Evolutionary conservation across 2,113 vertebrate genomes (phyloP).

Genomic region (Gobio gobio): DNA sequence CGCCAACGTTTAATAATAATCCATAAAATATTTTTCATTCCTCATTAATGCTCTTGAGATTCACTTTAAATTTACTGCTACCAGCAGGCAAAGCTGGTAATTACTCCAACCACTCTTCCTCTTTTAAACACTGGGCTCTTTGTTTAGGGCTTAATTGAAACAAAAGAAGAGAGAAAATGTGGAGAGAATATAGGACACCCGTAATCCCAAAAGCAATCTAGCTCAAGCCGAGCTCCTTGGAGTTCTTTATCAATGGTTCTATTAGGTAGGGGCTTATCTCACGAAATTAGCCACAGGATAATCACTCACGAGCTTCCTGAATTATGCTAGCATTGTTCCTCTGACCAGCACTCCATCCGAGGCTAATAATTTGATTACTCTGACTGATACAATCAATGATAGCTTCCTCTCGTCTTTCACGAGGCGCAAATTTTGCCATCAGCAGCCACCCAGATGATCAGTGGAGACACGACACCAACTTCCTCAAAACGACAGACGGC

Average conservation of each 20-base stretch:
- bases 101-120: slow-evolving; percentile 69
- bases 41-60: slow-evolving; percentile 68
- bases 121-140: slow-evolving; percentile 61
- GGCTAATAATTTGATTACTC: slow-evolving; percentile 57
- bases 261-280: slow-evolving; percentile 53
- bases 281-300: slow-evolving; percentile 55
- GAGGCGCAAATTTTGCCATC: slow-evolving; percentile 45
- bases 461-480: background rate
- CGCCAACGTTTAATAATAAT: slow-evolving; percentile 61
- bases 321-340: slow-evolving; percentile 55
- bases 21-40: slow-evolving; percentile 62
- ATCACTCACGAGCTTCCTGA: slow-evolving; percentile 52
- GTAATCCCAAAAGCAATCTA: slow-evolving; percentile 63
- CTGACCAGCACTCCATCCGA: slow-evolving; percentile 51
- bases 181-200: slow-evolving; percentile 57
- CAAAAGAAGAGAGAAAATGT: slow-evolving; percentile 57
- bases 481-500: slow-evolving; percentile 12
- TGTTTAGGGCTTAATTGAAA: slow-evolving; percentile 67
- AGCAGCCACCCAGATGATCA: slow-evolving; percentile 13
- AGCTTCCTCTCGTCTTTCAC: slow-evolving; percentile 49
- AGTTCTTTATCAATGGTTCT: slow-evolving; percentile 56
- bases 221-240: slow-evolving; percentile 59
- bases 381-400: slow-evolving; percentile 49
- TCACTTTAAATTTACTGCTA: slow-evolving; percentile 65
- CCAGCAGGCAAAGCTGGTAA: slow-evolving; percentile 68